Evolutionary conservation across 2,113 vertebrate species (phyloP).

Genomic region (Microtus ochrogaster): DNA sequence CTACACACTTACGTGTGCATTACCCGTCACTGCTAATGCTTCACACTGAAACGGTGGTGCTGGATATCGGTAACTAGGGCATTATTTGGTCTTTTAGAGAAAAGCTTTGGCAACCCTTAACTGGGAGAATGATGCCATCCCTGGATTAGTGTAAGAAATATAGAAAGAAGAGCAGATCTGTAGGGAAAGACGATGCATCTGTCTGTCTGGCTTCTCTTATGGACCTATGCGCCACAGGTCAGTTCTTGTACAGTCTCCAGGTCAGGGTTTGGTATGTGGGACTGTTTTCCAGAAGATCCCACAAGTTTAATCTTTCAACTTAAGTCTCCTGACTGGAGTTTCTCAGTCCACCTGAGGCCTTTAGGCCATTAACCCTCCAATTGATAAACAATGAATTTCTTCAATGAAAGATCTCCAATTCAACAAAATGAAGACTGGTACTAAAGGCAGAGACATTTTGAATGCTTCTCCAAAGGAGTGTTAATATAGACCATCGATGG

Average conservation of each 20-base stretch:
- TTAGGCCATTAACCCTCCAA: neutral
- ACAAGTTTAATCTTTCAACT: neutral
- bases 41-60: neutral
- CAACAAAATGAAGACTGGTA: slow-evolving; percentile 35
- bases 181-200: neutral
- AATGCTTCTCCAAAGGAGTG: neutral
- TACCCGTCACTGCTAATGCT: neutral
- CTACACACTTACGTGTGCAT: neutral
- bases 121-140: neutral
- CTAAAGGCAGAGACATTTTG: neutral
- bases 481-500: neutral
- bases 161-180: neutral
- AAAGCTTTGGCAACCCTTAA: neutral
- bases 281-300: neutral
- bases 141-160: neutral
- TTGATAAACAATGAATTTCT: neutral
- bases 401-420: slow-evolving; percentile 36
- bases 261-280: neutral
- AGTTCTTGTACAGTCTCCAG: neutral
- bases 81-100: neutral
- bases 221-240: neutral
- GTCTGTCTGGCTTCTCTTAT: neutral
- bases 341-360: neutral
- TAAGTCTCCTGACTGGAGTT: neutral
- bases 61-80: neutral